Base-by-base conservation (phyloP, 2,888 invertebrate species). In the Listrodromus nycthemerus region DNA sequence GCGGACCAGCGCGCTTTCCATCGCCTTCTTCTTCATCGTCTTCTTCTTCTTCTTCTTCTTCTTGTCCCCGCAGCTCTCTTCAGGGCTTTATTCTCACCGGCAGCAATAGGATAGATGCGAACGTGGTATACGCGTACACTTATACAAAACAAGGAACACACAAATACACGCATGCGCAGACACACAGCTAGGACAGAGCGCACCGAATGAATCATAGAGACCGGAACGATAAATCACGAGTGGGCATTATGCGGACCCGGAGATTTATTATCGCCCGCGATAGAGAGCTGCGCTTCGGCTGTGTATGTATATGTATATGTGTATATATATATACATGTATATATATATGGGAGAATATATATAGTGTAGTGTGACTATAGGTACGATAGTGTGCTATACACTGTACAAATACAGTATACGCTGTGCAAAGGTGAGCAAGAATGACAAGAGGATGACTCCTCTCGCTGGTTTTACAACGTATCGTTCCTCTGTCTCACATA, bases 201-300 rank as follows among this genome's bases (percentile, higher is more conserved):
- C 76, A 76, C 71, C 80, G 77, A 86, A 86, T 86, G 86, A 86
- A 86, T 86, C 86, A 86, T 84, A 70, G 81, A 77, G 83, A 82
- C 83, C 82, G 83, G 86, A 83, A 86, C 85, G 83, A 86, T 86
- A 86, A 85, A 86, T 86, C 85, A 85, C 82, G 48, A 67, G 70
- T 80, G 82, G 70, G 85, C 81, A 83, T 85, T 85, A 86, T 85
- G 83, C 81, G 82, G 71, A 76, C 82, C 70, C 85, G 70, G 79
- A 85, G 86, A 86, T 86, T 86, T 86, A 86, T 86, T 78, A 84
- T 83, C 80, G 83, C 67, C 71, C 78, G 52, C 82, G 79, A 84
- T 85, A 85, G 80, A 85, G 80, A 80, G 83, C 73, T 82, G 70
- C 74, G 80, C 83, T 80, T 74, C 73, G 61, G 52, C 52, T 45